Evolutionary conservation across 2,888 invertebrate genomes (phyloP), one percentile per base, ranked within the genome.

Genomic region (Antitype chi): DNA sequence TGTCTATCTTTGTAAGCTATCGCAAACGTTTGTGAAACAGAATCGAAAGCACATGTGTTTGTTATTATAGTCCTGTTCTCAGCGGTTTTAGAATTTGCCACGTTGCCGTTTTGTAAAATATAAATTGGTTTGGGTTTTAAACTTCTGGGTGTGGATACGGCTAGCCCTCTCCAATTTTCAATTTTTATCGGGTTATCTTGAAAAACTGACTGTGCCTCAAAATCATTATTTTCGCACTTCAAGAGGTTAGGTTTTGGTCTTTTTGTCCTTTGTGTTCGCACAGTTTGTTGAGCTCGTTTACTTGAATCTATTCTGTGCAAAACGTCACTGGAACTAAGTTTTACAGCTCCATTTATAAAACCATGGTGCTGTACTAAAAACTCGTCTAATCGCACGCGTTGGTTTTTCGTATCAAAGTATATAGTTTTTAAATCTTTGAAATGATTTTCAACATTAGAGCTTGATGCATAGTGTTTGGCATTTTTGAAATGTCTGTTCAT

Each of bases 361-460:
- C 67, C 62, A 69, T 81, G 62, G 67, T 81, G 76, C 59, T 78
- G 76, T 70, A 83, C 71, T 68, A 81, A 71, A 66, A 83, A 81
- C 59, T 82, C 78, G 60, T 82, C 78, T 70, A 82, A 75, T 74
- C 82, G 0, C 17, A 81, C 60, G 15, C 80, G 76, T 73, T 84
- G 57, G 43, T 74, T 70, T 74, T 76, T 80, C 0, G 78, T 76
- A 43, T 78, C 28, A 75, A 79, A 79, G 64, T 81, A 79, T 68
- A 77, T 77, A 15, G 75, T 84, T 80, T 84, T 84, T 66, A 79
- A 64, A 60, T 81, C 75, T 77, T 84, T 77, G 57, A 81, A 84
- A 74, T 84, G 81, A 11, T 75, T 81, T 84, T 84, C 81, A 38
- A 79, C 79, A 69, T 84, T 84, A 23, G 81, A 84, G 67, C 80